Evolutionary conservation across 2,113 vertebrate species (phyloP).

Genomic region (Marmota monax): DNA sequence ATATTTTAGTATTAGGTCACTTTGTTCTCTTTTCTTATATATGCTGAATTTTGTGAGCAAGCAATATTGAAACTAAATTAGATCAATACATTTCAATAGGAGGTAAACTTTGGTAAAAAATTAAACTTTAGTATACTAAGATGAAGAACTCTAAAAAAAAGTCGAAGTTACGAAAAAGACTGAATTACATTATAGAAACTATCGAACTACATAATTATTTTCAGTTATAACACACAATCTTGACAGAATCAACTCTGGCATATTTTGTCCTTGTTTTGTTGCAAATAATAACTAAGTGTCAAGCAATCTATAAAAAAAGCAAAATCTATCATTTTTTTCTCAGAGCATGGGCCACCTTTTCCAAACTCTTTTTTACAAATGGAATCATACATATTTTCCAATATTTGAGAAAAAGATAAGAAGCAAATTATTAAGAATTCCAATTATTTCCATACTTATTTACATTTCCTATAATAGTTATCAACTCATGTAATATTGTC

Average conservation of each 20-base stretch:
- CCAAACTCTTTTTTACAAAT: not conserved
- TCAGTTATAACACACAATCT: not conserved
- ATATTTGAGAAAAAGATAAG: conserved; percentile 28
- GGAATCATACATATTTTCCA: not conserved
- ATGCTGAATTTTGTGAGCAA: not conserved
- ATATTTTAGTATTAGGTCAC: not conserved
- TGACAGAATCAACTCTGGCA: not conserved
- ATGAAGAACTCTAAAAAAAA: not conserved
- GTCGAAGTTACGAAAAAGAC: not conserved
- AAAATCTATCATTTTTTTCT: not conserved
- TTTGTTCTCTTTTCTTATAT: not conserved
- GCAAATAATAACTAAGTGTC: conserved; percentile 6
- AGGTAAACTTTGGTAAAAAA: not conserved
- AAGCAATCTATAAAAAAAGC: not conserved
- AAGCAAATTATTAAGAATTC: not conserved
- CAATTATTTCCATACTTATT: conserved; percentile 21
- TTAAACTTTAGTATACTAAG: not conserved
- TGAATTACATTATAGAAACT: not conserved
- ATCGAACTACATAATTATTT: not conserved
- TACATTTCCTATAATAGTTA: conserved; percentile 24
- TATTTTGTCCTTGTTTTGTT: not conserved
- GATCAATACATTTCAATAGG: not conserved
- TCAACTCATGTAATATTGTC: not conserved
- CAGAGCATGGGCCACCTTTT: not conserved
- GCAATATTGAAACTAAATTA: conserved; percentile 2